Evolutionary conservation across 2,888 invertebrate species (phyloP), one percentile per base, ranked within the genome.

Genomic region (Brachylomia viminalis): DNA sequence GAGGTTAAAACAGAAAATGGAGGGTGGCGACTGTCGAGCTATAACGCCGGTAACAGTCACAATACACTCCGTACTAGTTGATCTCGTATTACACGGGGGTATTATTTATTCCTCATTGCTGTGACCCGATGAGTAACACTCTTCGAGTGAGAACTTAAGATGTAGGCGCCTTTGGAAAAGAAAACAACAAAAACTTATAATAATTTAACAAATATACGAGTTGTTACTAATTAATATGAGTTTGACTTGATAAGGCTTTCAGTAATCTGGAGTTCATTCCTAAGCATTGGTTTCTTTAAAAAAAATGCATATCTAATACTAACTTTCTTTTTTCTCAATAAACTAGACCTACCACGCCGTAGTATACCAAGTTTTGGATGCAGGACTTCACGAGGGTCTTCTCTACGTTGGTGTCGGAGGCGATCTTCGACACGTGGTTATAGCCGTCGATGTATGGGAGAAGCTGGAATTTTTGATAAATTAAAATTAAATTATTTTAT

Each of bases 341-440:
- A 54, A 54, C 5, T 17, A 72, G 61, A 92, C 95, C 87, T 86
- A 97, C 97, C 77, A 97, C 97, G 42, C 97, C 97, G 87, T 98
- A 98, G 91, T 98, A 99, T 85, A 98, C 97, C 84, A 99, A 97
- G 95, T 99, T 99, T 93, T 99, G 99, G 76, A 99, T 97, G 93
- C 99, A 99, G 0, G 99, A 98, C 94, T 99, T 99, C 0, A 99
- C 99, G 52, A 99, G 97, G 92, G 98, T 98, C 85, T 98, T 98
- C 92, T 99, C 99, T 0, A 99, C 99, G 90, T 99, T 99, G 0
- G 99, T 98, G 90, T 99, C 98, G 0, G 98, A 97, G 0, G 99
- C 98, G 83, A 99, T 99, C 90, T 98, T 98, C 0, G 98, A 98
- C 8, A 99, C 98, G 93, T 99, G 99, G 94, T 99, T 98, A 90